Evolutionary conservation across 2,888 invertebrate genomes (phyloP).

Genomic region (Lysandra bellargus): DNA sequence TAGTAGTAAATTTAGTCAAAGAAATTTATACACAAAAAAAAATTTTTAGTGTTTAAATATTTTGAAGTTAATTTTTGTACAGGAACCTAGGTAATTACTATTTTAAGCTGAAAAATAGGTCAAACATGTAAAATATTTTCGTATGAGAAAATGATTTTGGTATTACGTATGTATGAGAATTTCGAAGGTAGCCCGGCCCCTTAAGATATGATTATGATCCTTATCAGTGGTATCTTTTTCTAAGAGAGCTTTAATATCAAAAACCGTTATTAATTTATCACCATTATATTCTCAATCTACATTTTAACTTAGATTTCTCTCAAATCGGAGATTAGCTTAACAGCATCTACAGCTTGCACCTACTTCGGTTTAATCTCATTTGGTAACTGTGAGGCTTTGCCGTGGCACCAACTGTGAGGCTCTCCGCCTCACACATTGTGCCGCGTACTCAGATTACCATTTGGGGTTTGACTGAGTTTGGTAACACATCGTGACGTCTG

Average conservation of each 20-base stretch:
- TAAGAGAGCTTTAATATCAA: neutral
- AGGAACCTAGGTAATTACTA: too few relatives aligned
- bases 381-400: conserved; percentile 96
- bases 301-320: neutral
- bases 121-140: too few relatives aligned
- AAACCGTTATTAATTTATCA: neutral
- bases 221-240: neutral
- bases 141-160: too few relatives aligned
- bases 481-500: conserved; percentile 76
- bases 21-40: too few relatives aligned
- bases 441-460: conserved; percentile 88
- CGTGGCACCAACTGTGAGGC: conserved; percentile 44
- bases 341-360: conserved; percentile 63
- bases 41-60: too few relatives aligned
- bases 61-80: too few relatives aligned
- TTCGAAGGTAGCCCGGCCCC: too few relatives aligned
- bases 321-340: conserved; percentile 34
- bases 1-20: too few relatives aligned
- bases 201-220: neutral
- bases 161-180: too few relatives aligned
- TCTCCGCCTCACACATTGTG: neutral
- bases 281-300: neutral
- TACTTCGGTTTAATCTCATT: conserved; percentile 96
- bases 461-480: conserved; percentile 87
- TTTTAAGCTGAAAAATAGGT: too few relatives aligned